phyloP scores from a whole-genome alignment of 2,888 invertebrate species.

The Argynnis bischoffii region DNA sequence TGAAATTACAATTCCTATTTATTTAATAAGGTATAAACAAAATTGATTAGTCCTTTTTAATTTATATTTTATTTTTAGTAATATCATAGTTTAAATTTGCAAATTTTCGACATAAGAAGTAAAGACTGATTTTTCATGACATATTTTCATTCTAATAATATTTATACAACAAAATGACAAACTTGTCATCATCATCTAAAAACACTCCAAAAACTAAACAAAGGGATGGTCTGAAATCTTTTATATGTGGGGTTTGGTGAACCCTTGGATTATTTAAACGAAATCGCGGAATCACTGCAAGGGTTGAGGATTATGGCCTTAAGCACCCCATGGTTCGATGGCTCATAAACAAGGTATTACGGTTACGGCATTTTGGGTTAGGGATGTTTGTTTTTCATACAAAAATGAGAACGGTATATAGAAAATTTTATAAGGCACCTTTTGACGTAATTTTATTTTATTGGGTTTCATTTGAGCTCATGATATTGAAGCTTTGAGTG shows the following conservation, averaged over 20 bases:
- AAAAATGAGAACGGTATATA: conserved; percentile 2
- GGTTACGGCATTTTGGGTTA: conserved; percentile 12
- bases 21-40: too few relatives aligned
- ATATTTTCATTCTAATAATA: background rate
- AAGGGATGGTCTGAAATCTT: background rate
- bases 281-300: conserved; percentile 29
- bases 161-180: conserved; percentile 5
- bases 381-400: conserved; percentile 15
- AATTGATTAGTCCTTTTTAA: too few relatives aligned
- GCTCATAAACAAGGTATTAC: conserved; percentile 18
- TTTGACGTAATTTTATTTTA: background rate
- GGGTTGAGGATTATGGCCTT: conserved; percentile 30
- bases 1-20: too few relatives aligned
- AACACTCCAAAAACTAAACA: conserved; percentile 5
- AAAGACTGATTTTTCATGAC: too few relatives aligned
- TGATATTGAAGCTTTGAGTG: too few relatives aligned
- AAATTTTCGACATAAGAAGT: too few relatives aligned
- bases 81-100: too few relatives aligned
- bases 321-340: conserved; percentile 21
- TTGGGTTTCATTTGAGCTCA: too few relatives aligned
- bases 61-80: too few relatives aligned
- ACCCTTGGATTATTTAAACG: conserved; percentile 15
- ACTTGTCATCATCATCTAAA: conserved; percentile 10
- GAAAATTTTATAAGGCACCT: background rate
- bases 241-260: conserved; percentile 7